Conservation (phyloP, 2,888 invertebrate genomes). For the Hydrotaea diabolus region DNA sequence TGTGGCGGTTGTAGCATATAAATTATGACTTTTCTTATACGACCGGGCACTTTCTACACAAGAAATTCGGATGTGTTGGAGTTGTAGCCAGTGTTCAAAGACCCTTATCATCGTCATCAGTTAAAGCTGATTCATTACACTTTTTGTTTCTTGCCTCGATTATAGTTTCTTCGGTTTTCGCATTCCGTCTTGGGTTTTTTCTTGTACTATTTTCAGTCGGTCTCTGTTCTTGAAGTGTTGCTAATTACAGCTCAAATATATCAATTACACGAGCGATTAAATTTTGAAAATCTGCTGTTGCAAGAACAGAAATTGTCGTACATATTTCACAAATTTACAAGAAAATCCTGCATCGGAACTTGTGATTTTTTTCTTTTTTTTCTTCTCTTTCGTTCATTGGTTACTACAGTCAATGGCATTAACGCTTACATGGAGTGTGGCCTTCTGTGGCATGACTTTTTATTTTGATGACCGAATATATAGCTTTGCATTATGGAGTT, state of each 20-base stretch:
- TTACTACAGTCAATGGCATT: background rate
- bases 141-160: slow-evolving; percentile 22
- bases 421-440: too few species aligned
- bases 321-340: slow-evolving; percentile 46
- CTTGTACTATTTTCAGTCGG: slow-evolving; percentile 40
- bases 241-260: slow-evolving; percentile 71
- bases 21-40: slow-evolving; percentile 64
- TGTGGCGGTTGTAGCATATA: slow-evolving; percentile 50
- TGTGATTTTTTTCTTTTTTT: slow-evolving; percentile 34
- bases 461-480: slow-evolving; percentile 11
- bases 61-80: slow-evolving; percentile 50
- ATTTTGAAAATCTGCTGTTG: slow-evolving; percentile 66
- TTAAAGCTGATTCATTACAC: slow-evolving; percentile 66
- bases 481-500: slow-evolving; percentile 49
- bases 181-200: slow-evolving; percentile 25
- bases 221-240: slow-evolving; percentile 66
- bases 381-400: slow-evolving; percentile 25
- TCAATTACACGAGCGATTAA: slow-evolving; percentile 71
- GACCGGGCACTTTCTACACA: slow-evolving; percentile 45
- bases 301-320: slow-evolving; percentile 18
- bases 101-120: slow-evolving; percentile 66
- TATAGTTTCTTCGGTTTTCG: slow-evolving; percentile 17
- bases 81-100: slow-evolving; percentile 52
- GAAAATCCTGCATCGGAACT: slow-evolving; percentile 35
- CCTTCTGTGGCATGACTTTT: slow-evolving; percentile 22